Percentiles rank a stretch among this genome's conserved stretches.
phyloP scores from a whole-genome alignment of 2,113 vertebrate genomes.

The Chroicocephalus ridibundus region DNA sequence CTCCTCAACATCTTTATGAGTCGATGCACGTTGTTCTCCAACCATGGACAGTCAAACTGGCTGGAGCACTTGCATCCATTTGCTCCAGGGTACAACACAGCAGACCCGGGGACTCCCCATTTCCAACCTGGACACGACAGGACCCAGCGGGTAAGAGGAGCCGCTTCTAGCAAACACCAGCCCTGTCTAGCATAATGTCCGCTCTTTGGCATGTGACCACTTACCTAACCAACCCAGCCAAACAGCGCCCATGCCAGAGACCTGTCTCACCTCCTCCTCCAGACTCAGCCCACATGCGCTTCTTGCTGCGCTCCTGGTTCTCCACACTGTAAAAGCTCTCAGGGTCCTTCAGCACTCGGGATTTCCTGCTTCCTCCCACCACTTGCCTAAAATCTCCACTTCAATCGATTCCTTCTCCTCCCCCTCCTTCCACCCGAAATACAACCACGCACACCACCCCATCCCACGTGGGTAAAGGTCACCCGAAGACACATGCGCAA shows the following conservation, averaged over 20 bases:
- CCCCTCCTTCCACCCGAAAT: background rate
- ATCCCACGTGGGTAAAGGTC: rapidly evolving
- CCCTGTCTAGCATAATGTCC: background rate
- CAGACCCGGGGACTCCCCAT: background rate
- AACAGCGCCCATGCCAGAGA: rapidly evolving
- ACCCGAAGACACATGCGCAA: background rate
- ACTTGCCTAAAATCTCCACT: background rate
- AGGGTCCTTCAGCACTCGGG: background rate
- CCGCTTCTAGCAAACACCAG: background rate
- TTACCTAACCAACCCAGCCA: background rate
- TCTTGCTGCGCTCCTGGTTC: background rate
- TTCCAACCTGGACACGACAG: background rate
- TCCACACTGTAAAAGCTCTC: background rate
- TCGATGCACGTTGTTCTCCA: background rate
- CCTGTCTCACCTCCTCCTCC: background rate
- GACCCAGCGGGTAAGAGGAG: background rate
- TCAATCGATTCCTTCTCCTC: background rate
- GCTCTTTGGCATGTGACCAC: rapidly evolving
- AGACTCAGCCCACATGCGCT: background rate
- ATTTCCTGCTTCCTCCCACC: background rate
- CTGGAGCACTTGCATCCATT: rapidly evolving
- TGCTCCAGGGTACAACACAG: background rate
- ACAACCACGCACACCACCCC: rapidly evolving
- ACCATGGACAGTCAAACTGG: background rate
- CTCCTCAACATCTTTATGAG: background rate